phyloP scores from a whole-genome alignment of 2,797 vertebrate genomes.

The Urophycis tenuis region DNA sequence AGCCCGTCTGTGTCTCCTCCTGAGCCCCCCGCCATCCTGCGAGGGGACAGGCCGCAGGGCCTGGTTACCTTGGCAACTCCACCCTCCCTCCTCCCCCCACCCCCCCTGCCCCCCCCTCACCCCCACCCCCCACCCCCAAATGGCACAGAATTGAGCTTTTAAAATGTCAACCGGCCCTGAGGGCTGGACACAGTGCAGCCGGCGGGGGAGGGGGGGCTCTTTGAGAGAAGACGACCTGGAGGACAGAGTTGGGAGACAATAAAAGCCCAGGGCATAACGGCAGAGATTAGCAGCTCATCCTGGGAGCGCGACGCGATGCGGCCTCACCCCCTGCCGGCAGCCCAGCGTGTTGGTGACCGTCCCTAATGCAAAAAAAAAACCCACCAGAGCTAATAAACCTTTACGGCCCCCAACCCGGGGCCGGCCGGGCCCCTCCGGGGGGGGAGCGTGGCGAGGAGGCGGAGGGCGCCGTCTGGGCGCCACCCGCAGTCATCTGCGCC shows the following conservation, averaged over 20 bases:
- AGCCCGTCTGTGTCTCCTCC: conserved; percentile 88
- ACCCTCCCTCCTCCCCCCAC: neutral
- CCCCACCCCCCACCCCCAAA: neutral
- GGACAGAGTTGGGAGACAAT: conserved; percentile 12
- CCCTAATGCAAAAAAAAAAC: conserved; percentile 47
- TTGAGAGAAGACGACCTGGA: conserved; percentile 21
- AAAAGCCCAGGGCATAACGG: conserved; percentile 40
- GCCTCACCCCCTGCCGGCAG: conserved; percentile 26
- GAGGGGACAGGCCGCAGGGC: conserved; percentile 24
- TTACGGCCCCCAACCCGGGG: conserved; percentile 8
- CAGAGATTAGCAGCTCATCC: conserved; percentile 26
- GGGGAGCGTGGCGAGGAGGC: conserved; percentile 1
- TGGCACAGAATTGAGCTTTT: conserved; percentile 50
- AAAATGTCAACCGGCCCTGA: conserved; percentile 53
- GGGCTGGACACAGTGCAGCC: conserved; percentile 22
- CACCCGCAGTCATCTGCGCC: conserved; percentile 10
- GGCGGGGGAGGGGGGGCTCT: conserved; percentile 30
- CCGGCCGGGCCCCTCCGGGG: conserved; percentile 20
- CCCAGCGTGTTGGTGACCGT: conserved; percentile 33
- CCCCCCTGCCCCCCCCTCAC: no score
- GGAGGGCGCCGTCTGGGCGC: no score
- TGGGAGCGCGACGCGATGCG: conserved; percentile 31
- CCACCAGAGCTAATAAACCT: neutral
- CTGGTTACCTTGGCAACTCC: conserved; percentile 45
- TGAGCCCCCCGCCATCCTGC: conserved; percentile 59